Percentiles rank a stretch among this genome's conserved stretches.
Conservation (phyloP, 2,888 invertebrate genomes). For the Hydraecia micacea region DNA sequence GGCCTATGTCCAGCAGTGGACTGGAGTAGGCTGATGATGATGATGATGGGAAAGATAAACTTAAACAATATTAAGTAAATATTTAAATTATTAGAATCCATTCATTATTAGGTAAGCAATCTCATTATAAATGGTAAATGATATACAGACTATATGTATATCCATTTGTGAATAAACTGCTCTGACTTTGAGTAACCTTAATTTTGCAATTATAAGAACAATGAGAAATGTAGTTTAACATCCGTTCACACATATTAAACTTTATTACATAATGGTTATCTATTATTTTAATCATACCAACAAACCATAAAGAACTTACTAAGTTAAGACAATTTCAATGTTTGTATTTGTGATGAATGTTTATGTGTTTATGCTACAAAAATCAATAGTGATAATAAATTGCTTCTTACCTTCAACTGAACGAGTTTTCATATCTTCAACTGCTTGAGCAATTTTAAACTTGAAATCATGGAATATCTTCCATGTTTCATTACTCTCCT, state of each 20-base stretch:
- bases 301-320: background rate
- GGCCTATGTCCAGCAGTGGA: too few relatives aligned
- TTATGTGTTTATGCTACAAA: background rate
- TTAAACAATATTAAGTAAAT: background rate
- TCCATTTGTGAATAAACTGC: background rate
- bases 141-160: background rate
- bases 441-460: slow-evolving; percentile 94
- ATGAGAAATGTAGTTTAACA: slow-evolving; percentile 22
- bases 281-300: slow-evolving; percentile 1
- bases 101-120: background rate
- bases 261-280: background rate
- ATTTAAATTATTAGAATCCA: slow-evolving; percentile 1
- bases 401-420: slow-evolving; percentile 89
- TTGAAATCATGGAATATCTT: slow-evolving; percentile 93
- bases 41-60: background rate
- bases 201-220: slow-evolving; percentile 24
- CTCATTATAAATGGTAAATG: background rate
- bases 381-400: background rate
- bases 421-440: slow-evolving; percentile 93
- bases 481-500: slow-evolving; percentile 91
- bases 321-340: background rate
- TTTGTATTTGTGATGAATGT: background rate
- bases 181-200: background rate
- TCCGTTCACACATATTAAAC: slow-evolving; percentile 26
- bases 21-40: background rate